Evolutionary conservation across 2,888 invertebrate species (phyloP).

Genomic region (Drosophila atroscutellata): DNA sequence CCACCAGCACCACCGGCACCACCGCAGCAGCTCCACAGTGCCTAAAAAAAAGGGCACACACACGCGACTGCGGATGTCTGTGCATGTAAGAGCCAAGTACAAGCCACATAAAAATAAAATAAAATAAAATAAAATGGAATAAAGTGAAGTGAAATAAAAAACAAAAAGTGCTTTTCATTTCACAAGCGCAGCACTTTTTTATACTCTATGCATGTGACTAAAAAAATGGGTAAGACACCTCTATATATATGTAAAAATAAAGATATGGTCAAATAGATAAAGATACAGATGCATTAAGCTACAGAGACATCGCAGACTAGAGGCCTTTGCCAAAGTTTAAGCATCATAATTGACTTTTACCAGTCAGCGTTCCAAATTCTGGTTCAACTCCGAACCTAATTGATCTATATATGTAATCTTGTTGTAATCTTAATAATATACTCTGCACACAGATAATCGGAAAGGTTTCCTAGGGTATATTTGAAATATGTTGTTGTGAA

Average conservation of each 20-base stretch:
- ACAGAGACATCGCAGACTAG: background rate
- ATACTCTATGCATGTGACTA: constrained; percentile 26
- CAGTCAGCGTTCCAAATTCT: background rate
- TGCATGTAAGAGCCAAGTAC: constrained; percentile 76
- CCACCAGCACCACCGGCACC: constrained; percentile 34
- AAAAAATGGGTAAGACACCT: background rate
- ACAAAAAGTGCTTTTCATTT: constrained; percentile 12
- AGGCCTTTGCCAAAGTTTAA: background rate
- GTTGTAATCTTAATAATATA: background rate
- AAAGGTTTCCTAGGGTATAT: background rate
- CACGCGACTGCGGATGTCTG: constrained; percentile 37
- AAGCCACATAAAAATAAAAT: constrained; percentile 72
- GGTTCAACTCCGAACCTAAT: background rate
- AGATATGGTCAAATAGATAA: background rate
- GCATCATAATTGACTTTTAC: background rate
- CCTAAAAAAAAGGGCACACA: constrained; percentile 25
- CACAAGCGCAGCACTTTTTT: background rate
- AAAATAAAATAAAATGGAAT: constrained; percentile 39
- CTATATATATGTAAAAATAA: background rate
- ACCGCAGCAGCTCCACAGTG: constrained; percentile 20
- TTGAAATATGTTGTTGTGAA: background rate
- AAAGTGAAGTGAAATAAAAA: constrained; percentile 33
- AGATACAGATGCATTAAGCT: background rate
- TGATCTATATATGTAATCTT: background rate
- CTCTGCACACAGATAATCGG: background rate